Percentiles rank a stretch among this genome's conserved stretches.
These are phyloP conservation scores for Cabera pusaria DNA, from an alignment of 2,888 invertebrate species.

Conservation along the genomic window DNA sequence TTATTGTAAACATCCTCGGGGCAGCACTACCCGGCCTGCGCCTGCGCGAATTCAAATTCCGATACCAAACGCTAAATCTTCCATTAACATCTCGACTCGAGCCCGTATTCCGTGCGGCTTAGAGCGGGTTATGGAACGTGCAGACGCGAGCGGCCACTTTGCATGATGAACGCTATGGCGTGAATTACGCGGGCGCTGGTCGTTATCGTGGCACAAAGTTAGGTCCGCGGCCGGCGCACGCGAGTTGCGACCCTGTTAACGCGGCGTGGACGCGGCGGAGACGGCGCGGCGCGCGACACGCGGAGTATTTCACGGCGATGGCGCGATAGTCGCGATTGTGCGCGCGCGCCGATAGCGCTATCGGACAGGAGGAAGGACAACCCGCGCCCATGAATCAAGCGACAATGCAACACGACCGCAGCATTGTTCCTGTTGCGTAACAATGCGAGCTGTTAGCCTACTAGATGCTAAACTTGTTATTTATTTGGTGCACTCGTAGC, in stretches of 20 bases:
- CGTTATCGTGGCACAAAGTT: constrained; percentile 51
- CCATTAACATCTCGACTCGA: constrained; percentile 32
- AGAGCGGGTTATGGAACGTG: constrained; percentile 35
- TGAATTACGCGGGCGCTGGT: constrained; percentile 78
- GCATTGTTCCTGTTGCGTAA: constrained; percentile 37
- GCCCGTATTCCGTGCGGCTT: constrained; percentile 18
- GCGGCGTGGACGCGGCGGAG: no score
- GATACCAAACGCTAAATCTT: constrained; percentile 59
- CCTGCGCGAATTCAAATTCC: constrained; percentile 66
- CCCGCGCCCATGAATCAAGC: constrained; percentile 66
- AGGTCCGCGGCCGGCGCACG: constrained; percentile 1
- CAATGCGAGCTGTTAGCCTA: constrained; percentile 26
- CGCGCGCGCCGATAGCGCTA: constrained; percentile 63
- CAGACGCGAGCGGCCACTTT: constrained; percentile 51
- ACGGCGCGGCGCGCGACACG: no score
- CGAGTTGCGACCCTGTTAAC: no score
- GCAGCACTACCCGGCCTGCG: constrained; percentile 30
- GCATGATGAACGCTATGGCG: constrained; percentile 78
- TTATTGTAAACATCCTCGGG: constrained; percentile 27
- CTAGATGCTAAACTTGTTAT: constrained; percentile 20
- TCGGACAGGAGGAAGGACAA: constrained; percentile 52
- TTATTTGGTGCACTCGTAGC: constrained; percentile 21
- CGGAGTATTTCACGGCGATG: constrained; percentile 79
- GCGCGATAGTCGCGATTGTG: constrained; percentile 65
- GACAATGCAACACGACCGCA: constrained; percentile 31